Base-by-base conservation (phyloP, 2,113 vertebrate species). In the Thalassoma bifasciatum region DNA sequence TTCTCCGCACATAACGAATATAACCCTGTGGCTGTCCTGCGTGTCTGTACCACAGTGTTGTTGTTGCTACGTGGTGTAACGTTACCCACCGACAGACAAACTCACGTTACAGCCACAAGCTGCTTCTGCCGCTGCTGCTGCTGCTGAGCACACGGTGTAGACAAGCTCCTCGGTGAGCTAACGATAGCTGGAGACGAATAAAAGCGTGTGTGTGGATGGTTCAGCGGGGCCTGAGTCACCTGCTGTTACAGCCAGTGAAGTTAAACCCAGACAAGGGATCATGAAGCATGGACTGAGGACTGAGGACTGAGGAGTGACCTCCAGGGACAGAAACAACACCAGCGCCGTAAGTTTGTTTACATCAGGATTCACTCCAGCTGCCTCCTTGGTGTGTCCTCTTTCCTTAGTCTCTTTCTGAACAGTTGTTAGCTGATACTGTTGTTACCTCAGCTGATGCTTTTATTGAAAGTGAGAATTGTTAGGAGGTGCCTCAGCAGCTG, bases 261-360 rank as follows among this genome's bases (percentile, higher is more conserved):
- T 70, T 66, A 44, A 50, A 77, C 49, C 19, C 26, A 44, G 64
- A 46, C 59, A 34, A 19, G 7, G 21, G 14, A 30, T 4, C 53
- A 51, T 9, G 3, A 21, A 49, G 4, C 1, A 30, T 62, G 52
- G 46, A 36, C 1, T 34, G 34, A 66, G 40, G 42, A 40, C 8
- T 23, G 12, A 30, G 52, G 46, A 36, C 1, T 34, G 34, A 66
- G 40, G 42, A 40, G 10, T 23, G 12, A 54, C 26, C 56, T 68
- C 34, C 46, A n/a, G 37, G 14, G 12, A 24, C 21, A 49, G 12
- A 38, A 54, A 63, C 4, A 49, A 21, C n/a, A 11, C 5, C 62
- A 23, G 8, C 10, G 46, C 51, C 23, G 36, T 89, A 56, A 88
- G 87, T 87, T 84, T 87, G 81, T 81, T 86, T 66, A 72, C 81